Base-by-base conservation (phyloP, 2,797 vertebrate species). In the Dendrocincla tyrannina region DNA sequence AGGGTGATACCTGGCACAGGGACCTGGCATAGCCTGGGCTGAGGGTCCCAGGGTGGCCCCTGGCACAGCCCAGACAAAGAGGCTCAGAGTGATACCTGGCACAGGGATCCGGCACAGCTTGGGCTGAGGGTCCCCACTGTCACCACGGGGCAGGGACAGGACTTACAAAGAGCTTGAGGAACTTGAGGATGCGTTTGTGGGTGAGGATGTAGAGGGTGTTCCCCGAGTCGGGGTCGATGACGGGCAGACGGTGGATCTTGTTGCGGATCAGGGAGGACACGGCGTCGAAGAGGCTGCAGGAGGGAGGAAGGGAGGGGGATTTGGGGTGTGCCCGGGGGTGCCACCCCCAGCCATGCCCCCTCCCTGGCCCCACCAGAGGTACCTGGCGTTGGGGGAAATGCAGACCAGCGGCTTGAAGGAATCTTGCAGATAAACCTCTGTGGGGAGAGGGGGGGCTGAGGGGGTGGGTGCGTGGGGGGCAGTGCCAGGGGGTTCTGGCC, bases 151-250 rank as follows among this genome's bases (percentile, higher is more conserved):
- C 28, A n/a, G 50, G 59, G 78, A 8, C 1, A 1, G 72, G 62
- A 98, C 99, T 99, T 96, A 99, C 99, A 97, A 99, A 99, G 84
- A 99, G 98, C 91, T 99, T 99, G 94, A 99, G 98, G 97, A 99
- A 99, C 97, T 99, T 99, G 91, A 99, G 99, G 96, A 99, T 99
- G 95, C 99, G 98, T 95, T 99, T 99, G 97, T 99, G 99, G 33
- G 99, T 99, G 93, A 99, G 98, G 90, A 99, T 99, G 93, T 99
- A 99, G 79, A 99, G 98, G 0, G 99, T 99, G 97, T 99, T 99
- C 53, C 99, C 99, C 0, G 99, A 99, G 93, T 98, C 97, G 0
- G 99, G 99, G 97, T 99, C 99, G 16, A 99, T 99, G 56, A 99
- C 99, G 14, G 99, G 99, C 91, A 99, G 96, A 46, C 99, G 99